phyloP scores from a whole-genome alignment of 1,140 invertebrate species.

The Phymastichus coffea region DNA sequence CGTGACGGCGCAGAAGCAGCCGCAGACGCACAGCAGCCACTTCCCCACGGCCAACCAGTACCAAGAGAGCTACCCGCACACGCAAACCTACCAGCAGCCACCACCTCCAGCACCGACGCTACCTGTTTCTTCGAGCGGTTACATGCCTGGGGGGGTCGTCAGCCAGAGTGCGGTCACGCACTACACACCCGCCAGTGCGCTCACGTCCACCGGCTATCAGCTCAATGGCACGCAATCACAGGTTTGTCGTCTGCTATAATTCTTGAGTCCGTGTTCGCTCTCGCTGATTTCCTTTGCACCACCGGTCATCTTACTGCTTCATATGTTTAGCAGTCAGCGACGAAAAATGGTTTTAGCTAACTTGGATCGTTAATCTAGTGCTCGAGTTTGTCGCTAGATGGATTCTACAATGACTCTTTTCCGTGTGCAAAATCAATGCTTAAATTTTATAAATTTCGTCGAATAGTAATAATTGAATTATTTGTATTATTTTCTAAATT shows the following conservation, averaged over 20 bases:
- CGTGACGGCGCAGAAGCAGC: not conserved
- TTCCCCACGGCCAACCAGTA: slow-evolving; percentile 44
- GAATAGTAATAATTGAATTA: too few species aligned
- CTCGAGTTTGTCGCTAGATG: too few species aligned
- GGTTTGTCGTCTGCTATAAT: slow-evolving; percentile 33
- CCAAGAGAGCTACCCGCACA: slow-evolving; percentile 55
- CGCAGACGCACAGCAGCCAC: not conserved
- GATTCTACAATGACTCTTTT: too few species aligned
- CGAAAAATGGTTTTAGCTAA: too few species aligned
- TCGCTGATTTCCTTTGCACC: too few species aligned
- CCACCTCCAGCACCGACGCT: slow-evolving; percentile 31
- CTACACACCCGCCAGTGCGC: slow-evolving; percentile 32
- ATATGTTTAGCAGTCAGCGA: too few species aligned
- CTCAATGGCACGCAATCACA: slow-evolving; percentile 51
- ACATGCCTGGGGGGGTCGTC: slow-evolving; percentile 45
- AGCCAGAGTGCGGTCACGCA: slow-evolving; percentile 49
- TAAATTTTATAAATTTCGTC: too few species aligned
- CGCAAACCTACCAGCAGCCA: slow-evolving; percentile 47
- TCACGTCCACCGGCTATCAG: slow-evolving; percentile 44
- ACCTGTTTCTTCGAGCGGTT: slow-evolving; percentile 48
- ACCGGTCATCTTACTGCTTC: too few species aligned
- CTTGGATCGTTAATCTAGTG: too few species aligned
- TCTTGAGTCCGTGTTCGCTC: not conserved
- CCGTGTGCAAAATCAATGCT: too few species aligned
- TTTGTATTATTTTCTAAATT: too few species aligned